Evolutionary conservation across 2,888 invertebrate species (phyloP), one percentile per base, ranked within the genome.

Genomic region (Tillus elongatus): DNA sequence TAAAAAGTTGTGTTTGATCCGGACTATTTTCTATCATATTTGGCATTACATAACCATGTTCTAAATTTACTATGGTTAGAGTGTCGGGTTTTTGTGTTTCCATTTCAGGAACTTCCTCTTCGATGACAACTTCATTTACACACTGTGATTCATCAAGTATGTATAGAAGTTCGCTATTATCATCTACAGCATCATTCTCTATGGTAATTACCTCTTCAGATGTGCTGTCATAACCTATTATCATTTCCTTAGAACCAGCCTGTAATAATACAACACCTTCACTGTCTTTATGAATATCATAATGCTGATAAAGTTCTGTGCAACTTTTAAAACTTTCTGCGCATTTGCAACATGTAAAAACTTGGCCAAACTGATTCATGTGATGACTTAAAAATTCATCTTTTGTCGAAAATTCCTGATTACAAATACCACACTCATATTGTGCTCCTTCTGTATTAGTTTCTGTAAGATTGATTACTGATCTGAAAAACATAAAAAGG

Each of bases 1-100:
- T 13, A 9, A 33, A 10, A 11, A 1, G n/a, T n/a, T 4, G 6
- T n/a, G 4, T 42, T 48, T 52, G 39, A 36, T 50, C 30, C 41
- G 43, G 33, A 33, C 45, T 29, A 40, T 50, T 24, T 40, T 42
- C 37, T 34, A 50, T 19, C 41, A 49, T 45, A 12, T 54, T 52
- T 1, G 58, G 59, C 14, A 63, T 53, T 40, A 63, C 60, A 37
- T 65, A 65, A 2, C 64, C 64, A 43, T 65, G 65, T 40, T 65
- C 65, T 3, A 62, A 47, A 37, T 58, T 58, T 1, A 64, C 60
- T 3, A 62, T 52, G 4, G 56, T 51, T 3, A 51, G 47, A 41
- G 52, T 50, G 9, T 33, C 27, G 13, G 13, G 37, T n/a, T 9
- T 35, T 29, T 12, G 29, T 30, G 40, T 14, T 6, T 10, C 15